phyloP scores from a whole-genome alignment of 1,140 invertebrate genomes.

The Lysiphlebus fabarum region DNA sequence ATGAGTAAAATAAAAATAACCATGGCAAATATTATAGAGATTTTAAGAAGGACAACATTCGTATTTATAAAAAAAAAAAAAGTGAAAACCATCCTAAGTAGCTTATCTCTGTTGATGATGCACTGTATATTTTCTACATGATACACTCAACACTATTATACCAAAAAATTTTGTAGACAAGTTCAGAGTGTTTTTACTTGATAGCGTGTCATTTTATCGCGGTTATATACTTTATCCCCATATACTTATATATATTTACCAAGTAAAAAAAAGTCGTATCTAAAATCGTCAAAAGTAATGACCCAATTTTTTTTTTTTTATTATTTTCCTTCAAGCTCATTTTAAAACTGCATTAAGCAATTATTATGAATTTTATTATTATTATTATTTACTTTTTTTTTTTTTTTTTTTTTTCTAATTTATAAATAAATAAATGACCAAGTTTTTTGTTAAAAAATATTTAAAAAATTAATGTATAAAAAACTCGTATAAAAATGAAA shows the following conservation, averaged over 20 bases:
- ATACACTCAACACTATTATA: slow-evolving; percentile 25
- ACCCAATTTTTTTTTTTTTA: too few species aligned
- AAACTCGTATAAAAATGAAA: too few species aligned
- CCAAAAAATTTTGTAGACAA: slow-evolving; percentile 5
- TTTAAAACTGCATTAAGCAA: too few species aligned
- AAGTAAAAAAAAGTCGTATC: too few species aligned
- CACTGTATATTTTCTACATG: slow-evolving; percentile 39
- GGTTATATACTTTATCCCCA: slow-evolving; percentile 16
- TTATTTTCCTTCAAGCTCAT: too few species aligned
- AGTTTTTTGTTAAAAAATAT: too few species aligned
- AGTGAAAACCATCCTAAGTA: slow-evolving; percentile 40
- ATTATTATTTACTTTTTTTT: too few species aligned
- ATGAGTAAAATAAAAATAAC: neutral
- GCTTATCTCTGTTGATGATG: slow-evolving; percentile 50
- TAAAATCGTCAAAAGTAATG: too few species aligned
- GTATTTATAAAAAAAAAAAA: slow-evolving; percentile 28
- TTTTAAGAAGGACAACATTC: slow-evolving; percentile 7
- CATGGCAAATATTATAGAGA: neutral
- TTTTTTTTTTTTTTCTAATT: too few species aligned
- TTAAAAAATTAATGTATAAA: too few species aligned
- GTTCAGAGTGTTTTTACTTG: slow-evolving; percentile 33
- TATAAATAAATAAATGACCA: too few species aligned
- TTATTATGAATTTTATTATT: too few species aligned
- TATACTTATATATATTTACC: neutral
- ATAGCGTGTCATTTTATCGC: slow-evolving; percentile 41